Conservation (phyloP, 1,140 invertebrate species). For the Neuroterus valhalla region DNA sequence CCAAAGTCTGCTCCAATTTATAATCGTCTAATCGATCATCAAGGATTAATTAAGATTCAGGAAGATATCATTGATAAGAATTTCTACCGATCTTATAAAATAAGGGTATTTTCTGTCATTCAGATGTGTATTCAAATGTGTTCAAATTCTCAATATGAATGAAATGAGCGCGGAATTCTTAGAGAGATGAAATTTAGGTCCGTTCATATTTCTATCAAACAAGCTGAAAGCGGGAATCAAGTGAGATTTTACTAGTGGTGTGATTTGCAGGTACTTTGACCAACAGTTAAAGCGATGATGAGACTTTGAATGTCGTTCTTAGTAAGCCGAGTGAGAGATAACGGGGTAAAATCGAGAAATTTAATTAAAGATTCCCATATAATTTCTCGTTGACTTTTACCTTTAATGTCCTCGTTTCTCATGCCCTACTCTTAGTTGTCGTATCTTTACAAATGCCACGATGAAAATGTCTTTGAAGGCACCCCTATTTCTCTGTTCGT, state of each 20-base stretch:
- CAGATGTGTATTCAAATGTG: too few species aligned
- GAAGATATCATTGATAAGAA: too few species aligned
- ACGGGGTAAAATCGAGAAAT: conserved; percentile 62
- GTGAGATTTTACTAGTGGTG: conserved; percentile 44
- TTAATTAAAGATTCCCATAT: conserved; percentile 63
- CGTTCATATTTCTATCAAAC: too few species aligned
- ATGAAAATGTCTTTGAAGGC: conserved; percentile 47
- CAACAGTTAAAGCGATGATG: conserved; percentile 59
- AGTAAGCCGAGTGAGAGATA: conserved; percentile 53
- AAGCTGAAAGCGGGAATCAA: too few species aligned
- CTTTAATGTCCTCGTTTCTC: conserved; percentile 56
- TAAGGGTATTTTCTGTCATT: too few species aligned
- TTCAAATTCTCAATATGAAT: too few species aligned
- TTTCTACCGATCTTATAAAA: too few species aligned
- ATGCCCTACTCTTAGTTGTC: conserved; percentile 58
- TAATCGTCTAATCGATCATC: too few species aligned
- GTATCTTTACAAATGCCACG: conserved; percentile 46
- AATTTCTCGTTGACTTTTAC: conserved; percentile 55
- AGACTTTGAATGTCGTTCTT: conserved; percentile 57
- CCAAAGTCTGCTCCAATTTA: background rate
- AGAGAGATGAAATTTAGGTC: too few species aligned
- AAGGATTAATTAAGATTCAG: background rate
- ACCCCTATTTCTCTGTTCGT: too few species aligned
- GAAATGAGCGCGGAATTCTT: too few species aligned
- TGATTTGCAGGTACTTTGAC: conserved; percentile 55